Conservation (phyloP, 2,797 vertebrate genomes). For the Leuciscus waleckii region DNA sequence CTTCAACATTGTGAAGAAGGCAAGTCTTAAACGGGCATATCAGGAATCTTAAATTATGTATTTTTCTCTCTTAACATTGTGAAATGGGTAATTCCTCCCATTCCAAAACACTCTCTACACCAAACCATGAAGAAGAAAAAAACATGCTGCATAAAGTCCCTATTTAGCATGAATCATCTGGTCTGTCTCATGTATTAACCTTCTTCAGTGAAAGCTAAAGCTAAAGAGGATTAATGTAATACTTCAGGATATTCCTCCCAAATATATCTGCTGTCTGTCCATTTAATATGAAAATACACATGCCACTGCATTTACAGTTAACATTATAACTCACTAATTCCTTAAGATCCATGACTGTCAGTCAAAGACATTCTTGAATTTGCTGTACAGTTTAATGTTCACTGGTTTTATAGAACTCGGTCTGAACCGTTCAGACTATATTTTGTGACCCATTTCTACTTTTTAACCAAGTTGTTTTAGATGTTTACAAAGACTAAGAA, state of each 20-base stretch:
- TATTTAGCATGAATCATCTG: constrained; percentile 36
- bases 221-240: constrained; percentile 42
- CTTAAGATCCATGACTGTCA: constrained; percentile 7
- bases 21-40: neutral
- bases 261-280: constrained; percentile 45
- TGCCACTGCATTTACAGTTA: neutral
- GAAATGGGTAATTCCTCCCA: neutral
- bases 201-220: constrained; percentile 33
- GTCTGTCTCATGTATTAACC: constrained; percentile 41
- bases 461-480: neutral
- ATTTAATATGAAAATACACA: constrained; percentile 1
- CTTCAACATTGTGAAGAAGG: neutral
- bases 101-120: neutral
- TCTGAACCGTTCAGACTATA: neutral
- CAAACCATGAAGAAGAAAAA: neutral
- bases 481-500: neutral
- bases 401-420: constrained; percentile 5
- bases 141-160: neutral
- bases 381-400: neutral
- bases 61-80: neutral
- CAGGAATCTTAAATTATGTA: neutral
- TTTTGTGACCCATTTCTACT: constrained; percentile 2
- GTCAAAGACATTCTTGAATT: neutral
- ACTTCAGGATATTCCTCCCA: constrained; percentile 36
- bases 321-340: neutral